These are phyloP conservation scores for Caenorhabditis sp. DNA, from an alignment of 2,888 invertebrate genomes.

Conservation along the genomic window DNA sequence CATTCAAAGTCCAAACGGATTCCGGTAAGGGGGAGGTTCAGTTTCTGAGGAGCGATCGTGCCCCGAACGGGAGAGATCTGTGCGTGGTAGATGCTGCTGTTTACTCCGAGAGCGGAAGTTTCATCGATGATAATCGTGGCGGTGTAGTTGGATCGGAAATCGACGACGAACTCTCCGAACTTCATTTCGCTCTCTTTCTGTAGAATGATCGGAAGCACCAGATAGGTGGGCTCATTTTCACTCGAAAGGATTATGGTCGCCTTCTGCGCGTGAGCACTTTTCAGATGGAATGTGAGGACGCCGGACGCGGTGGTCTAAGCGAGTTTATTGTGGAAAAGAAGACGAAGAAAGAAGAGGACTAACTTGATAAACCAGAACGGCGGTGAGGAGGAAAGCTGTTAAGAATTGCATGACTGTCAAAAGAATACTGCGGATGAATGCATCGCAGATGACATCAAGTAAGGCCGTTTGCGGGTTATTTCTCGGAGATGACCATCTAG, in stretches of 20 bases:
- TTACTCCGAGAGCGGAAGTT: slow-evolving; percentile 1
- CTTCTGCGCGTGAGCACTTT: slow-evolving; percentile 13
- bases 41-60: slow-evolving; percentile 5
- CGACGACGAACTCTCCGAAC: slow-evolving; percentile 11
- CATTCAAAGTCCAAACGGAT: slow-evolving; percentile 19
- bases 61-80: slow-evolving; percentile 13
- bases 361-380: no score
- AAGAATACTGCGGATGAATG: no score
- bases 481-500: background rate
- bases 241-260: slow-evolving; percentile 17
- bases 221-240: background rate
- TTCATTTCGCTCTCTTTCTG: slow-evolving; percentile 3
- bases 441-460: no score
- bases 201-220: slow-evolving; percentile 12
- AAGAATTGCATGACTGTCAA: no score
- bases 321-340: background rate
- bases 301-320: slow-evolving; percentile 13
- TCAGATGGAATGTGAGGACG: slow-evolving; percentile 15
- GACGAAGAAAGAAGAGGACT: background rate
- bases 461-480: no score
- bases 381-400: no score
- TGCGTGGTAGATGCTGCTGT: background rate
- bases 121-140: slow-evolving; percentile 3
- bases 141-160: slow-evolving; percentile 14
- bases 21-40: slow-evolving; percentile 35